These are phyloP conservation scores for Battus philenor DNA, from an alignment of 1,140 invertebrate genomes.

Conservation along the genomic window DNA sequence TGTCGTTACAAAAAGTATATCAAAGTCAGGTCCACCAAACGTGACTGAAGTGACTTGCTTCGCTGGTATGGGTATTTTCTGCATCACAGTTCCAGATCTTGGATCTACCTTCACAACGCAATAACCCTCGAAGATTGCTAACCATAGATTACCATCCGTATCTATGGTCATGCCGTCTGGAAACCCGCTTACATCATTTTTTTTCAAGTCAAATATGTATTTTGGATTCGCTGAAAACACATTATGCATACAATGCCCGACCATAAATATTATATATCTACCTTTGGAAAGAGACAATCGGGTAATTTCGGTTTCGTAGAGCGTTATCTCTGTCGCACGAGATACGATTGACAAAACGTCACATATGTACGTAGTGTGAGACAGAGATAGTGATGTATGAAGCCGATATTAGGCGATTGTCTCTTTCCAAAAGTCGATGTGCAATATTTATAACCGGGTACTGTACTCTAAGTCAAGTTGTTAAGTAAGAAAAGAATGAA, in stretches of 20 bases:
- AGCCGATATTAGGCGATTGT: too few relatives aligned
- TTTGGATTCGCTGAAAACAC: conserved; percentile 74
- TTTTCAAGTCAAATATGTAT: conserved; percentile 75
- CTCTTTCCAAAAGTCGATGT: too few relatives aligned
- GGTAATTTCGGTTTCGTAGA: too few relatives aligned
- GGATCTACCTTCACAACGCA: conserved; percentile 58
- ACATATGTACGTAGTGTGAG: too few relatives aligned
- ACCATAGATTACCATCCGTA: conserved; percentile 82
- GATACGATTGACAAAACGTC: too few relatives aligned
- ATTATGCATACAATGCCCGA: too few relatives aligned
- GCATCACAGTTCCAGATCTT: conserved; percentile 68
- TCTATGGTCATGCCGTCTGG: conserved; percentile 87
- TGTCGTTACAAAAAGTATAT: conserved; percentile 86
- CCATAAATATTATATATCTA: too few relatives aligned
- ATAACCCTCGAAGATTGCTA: conserved; percentile 79
- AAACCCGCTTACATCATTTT: conserved; percentile 67
- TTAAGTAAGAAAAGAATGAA: background rate
- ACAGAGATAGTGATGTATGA: too few relatives aligned
- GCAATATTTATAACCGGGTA: too few relatives aligned
- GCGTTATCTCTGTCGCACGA: too few relatives aligned
- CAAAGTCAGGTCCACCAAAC: conserved; percentile 86
- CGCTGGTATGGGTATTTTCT: conserved; percentile 80
- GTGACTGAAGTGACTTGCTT: conserved; percentile 85
- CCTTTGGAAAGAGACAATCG: too few relatives aligned
- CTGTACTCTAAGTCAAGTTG: too few relatives aligned